phyloP scores from a whole-genome alignment of 2,797 vertebrate species.

The Leucoraja ocellata region DNA sequence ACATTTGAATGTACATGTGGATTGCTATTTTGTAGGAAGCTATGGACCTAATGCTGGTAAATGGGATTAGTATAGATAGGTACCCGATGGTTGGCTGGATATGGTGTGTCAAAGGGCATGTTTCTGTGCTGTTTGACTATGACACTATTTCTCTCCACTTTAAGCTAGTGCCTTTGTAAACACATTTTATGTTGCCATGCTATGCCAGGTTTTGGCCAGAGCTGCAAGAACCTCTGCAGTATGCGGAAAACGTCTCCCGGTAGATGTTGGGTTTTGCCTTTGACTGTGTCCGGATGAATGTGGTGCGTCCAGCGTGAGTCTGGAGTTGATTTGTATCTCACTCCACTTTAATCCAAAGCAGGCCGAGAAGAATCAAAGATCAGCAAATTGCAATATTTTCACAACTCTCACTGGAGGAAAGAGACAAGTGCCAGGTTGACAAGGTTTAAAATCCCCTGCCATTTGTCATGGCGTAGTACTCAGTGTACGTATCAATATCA shows the following conservation, averaged over 20 bases:
- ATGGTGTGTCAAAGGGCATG: no score
- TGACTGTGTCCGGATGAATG: background rate
- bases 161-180: background rate
- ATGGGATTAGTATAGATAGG: no score
- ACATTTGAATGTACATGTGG: no score
- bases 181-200: background rate
- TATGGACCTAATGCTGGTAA: no score
- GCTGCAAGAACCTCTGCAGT: background rate
- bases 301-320: background rate
- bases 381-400: background rate
- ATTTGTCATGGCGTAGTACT: background rate
- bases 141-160: background rate
- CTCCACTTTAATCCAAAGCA: constrained; percentile 2
- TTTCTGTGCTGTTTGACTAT: no score
- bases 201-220: background rate
- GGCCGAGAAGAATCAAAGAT: background rate
- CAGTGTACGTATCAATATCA: background rate
- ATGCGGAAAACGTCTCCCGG: background rate
- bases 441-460: background rate
- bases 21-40: no score
- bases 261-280: constrained; percentile 22
- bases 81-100: no score
- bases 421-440: background rate
- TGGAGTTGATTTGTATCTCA: background rate
- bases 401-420: background rate